Percentiles rank a stretch among this genome's conserved stretches.
These are phyloP conservation scores for Phyllotreta cruciferae DNA, from an alignment of 2,888 invertebrate species.

Conservation along the genomic window DNA sequence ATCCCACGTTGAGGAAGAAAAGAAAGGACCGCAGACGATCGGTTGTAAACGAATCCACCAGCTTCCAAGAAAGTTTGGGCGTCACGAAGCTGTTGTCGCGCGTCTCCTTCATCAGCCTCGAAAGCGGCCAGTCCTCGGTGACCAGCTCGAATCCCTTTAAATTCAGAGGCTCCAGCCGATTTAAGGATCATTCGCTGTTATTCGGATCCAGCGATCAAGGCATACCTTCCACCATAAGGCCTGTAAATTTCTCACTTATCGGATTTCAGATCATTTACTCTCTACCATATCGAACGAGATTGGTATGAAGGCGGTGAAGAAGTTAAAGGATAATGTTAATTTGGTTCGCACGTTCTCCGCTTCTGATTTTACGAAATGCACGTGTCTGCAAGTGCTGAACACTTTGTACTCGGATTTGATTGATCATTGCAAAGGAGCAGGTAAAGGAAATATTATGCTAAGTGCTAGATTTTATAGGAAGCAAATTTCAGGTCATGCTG, in stretches of 20 bases:
- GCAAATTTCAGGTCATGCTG: slow-evolving; percentile 40
- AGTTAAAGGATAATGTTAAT: slow-evolving; percentile 50
- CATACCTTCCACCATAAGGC: no score
- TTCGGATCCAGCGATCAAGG: slow-evolving; percentile 2
- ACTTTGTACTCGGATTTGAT: slow-evolving; percentile 67
- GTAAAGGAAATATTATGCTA: slow-evolving; percentile 52
- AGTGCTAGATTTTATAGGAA: background rate
- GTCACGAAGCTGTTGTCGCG: slow-evolving; percentile 25
- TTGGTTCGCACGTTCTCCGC: slow-evolving; percentile 60
- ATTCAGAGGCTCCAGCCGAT: slow-evolving; percentile 1
- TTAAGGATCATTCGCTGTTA: slow-evolving; percentile 21
- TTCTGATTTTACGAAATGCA: slow-evolving; percentile 65
- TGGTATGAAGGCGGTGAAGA: slow-evolving; percentile 42
- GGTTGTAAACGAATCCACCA: slow-evolving; percentile 33
- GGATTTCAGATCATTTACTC: slow-evolving; percentile 8
- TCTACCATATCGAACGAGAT: slow-evolving; percentile 21
- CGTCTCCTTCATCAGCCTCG: slow-evolving; percentile 25
- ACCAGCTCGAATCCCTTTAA: slow-evolving; percentile 14
- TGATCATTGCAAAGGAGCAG: slow-evolving; percentile 68
- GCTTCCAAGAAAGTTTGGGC: slow-evolving; percentile 16
- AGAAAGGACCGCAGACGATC: slow-evolving; percentile 30
- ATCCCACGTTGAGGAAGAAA: slow-evolving; percentile 39
- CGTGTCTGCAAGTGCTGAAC: slow-evolving; percentile 65
- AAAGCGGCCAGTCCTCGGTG: slow-evolving; percentile 18
- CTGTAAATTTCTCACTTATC: no score